A percentile compares a stretch with the other conserved stretches of the same genome.
Conservation (phyloP, 2,797 vertebrate genomes). For the Numenius phaeopus region DNA sequence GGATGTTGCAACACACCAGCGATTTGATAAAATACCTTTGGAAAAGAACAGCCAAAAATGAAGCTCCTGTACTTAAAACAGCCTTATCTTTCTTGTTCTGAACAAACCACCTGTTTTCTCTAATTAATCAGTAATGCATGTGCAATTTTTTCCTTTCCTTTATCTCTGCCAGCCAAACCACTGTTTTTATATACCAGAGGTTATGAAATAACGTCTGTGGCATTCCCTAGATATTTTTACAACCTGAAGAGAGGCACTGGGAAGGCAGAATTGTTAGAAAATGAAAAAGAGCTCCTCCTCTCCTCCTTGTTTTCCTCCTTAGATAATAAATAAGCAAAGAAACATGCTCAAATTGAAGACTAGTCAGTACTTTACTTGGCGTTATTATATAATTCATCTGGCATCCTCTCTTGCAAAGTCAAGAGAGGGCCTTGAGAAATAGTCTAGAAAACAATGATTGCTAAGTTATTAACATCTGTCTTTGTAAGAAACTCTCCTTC, state of each 20-base stretch:
- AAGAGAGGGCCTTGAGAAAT: not conserved
- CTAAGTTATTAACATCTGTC: not conserved
- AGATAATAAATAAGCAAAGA: not conserved
- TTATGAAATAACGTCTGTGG: not conserved
- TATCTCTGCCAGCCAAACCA: not conserved
- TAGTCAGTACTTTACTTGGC: not conserved
- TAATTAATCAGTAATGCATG: not conserved
- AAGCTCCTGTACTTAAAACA: not conserved
- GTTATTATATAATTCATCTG: not conserved
- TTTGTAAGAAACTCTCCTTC: not conserved
- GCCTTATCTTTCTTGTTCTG: not conserved
- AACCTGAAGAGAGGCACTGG: not conserved
- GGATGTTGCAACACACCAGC: not conserved
- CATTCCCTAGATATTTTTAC: not conserved
- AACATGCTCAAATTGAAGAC: not conserved
- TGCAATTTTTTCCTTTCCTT: not conserved
- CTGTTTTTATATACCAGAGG: not conserved
- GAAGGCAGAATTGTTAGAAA: not conserved
- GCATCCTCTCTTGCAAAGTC: not conserved
- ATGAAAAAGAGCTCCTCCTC: not conserved
- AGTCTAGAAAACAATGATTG: not conserved
- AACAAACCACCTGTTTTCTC: not conserved
- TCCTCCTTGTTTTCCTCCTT: not conserved
- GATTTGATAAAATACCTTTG: not conserved
- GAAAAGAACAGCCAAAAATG: not conserved